Conservation (phyloP, 2,797 vertebrate species). For the Rhinophrynus dorsalis region DNA sequence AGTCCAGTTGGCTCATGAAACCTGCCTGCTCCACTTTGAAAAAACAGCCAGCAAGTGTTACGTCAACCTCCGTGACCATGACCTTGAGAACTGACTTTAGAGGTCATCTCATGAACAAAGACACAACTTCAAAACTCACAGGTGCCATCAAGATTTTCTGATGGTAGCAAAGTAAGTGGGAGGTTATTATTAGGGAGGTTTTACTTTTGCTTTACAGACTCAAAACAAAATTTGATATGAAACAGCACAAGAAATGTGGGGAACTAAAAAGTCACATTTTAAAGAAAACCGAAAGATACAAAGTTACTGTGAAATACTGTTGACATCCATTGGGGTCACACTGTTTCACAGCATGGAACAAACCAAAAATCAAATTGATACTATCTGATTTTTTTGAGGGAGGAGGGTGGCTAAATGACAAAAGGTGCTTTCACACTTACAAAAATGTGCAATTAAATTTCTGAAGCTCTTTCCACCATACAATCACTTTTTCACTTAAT, state of each 20-base stretch:
- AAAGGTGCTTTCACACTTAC: constrained; percentile 30
- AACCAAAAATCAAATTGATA: not conserved
- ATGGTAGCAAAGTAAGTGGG: no score
- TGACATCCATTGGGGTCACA: constrained; percentile 15
- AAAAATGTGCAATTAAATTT: constrained; percentile 44
- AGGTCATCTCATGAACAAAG: no score
- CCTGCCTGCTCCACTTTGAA: no score
- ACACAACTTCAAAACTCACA: no score
- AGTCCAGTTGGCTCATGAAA: no score
- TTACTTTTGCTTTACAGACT: constrained; percentile 11
- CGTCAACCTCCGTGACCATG: no score
- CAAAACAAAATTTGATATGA: not conserved
- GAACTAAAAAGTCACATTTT: constrained; percentile 1
- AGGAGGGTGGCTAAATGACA: no score
- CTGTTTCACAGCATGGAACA: not conserved
- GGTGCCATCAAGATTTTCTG: no score
- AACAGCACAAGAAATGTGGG: not conserved
- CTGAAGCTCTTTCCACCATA: constrained; percentile 31
- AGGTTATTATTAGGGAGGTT: no score
- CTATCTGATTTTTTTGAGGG: not conserved
- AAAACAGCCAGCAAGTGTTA: no score
- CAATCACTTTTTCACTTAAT: constrained; percentile 45
- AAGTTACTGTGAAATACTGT: constrained; percentile 6
- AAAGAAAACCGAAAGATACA: not conserved
- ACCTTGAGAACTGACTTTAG: no score